Base-by-base conservation (phyloP, 2,797 vertebrate species). In the Gallinago nigripennis region DNA sequence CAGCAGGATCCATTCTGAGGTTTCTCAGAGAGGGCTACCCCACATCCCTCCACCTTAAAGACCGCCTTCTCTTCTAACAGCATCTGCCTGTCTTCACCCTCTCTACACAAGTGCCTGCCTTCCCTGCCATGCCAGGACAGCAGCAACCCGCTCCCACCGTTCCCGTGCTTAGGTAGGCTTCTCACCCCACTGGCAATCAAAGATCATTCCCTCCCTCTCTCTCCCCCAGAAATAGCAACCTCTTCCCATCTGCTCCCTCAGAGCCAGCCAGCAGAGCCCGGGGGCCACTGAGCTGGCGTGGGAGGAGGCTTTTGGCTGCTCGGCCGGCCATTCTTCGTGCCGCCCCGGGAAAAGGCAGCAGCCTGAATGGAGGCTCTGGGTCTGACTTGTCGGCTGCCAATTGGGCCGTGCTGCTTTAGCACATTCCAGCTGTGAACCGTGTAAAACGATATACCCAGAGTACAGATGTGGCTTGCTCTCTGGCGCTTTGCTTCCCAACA, bases 381-480 rank as follows among this genome's bases (percentile, higher is more conserved):
- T 48, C 73, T 90, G 86, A 79, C 64, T 53, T 4, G 3, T 56
- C 9, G 8, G 37, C 81, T 93, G 81, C 90, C 83, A 92, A 0
- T 0, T 82, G 57, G 88, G 86, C 75, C 51, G 20, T 90, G 93
- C 93, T 97, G 88, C 86, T 93, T 70, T 77, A 93, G 94, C 92
- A 77, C 95, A 95, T 97, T 97, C 88, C 90, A 86, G 39, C 35
- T 41, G 8, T 88, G 53, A 92, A 41, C 15, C 79, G 31, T 30
- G 93, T 93, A 92, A 97, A 77, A 57, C 23, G 78, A 95, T 95
- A 90, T 39, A 31, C 20, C n/a, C 3, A 43, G n/a, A 86, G 37
- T 70, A 85, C 78, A 95, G 90, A 86, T 95, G 95, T 77, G 93
- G 93, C 92, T 92, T 82, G 41, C 56, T 94, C 2, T 2, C 90